Evolutionary conservation across 2,888 invertebrate species (phyloP), one percentile per base, ranked within the genome.

Genomic region (Scaptomyza caliginosa): DNA sequence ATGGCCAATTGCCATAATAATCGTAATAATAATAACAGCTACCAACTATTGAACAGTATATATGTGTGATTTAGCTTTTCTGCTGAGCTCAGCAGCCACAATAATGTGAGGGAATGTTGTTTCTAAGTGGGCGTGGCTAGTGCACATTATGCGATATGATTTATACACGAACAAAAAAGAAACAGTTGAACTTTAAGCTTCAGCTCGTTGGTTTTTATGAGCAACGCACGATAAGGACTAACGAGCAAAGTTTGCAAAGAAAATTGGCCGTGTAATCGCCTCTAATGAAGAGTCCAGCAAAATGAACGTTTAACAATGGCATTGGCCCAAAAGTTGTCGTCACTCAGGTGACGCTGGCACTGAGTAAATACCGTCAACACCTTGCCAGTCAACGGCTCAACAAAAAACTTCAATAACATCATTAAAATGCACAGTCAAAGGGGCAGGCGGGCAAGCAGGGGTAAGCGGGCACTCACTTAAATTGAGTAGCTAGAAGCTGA

Each of bases 321-420:
- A 23, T 38, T 34, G 16, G 8, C 16, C 13, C 26, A 8, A 34
- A 64, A 57, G 54, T 71, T 66, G 66, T 50, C 74, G 59, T 39
- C 66, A 59, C 46, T 63, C 67, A 65, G 74, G 51, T 68, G 39
- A 34, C 67, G 43, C 57, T 52, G 55, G 32, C 57, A 54, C 34
- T 32, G 48, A 49, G 34, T 67, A 71, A 70, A 67, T 59, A 73
- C 68, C 30, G 51, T 39, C 57, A 54, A 79, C 82, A 82, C 85
- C 77, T 79, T 74, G 32, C 32, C 32, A 13, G 13, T 67, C 46
- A 58, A 42, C 56, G 58, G 49, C 34, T 32, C 32, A 32, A 34
- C 49, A 64, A 60, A 50, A 50, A 74, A 73, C 82, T 85, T 82
- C 77, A 82, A 82, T 77, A 85, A 75, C 85, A 79, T 85, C 73